Evolutionary conservation across 2,888 invertebrate species (phyloP), one percentile per base, ranked within the genome.

Genomic region (Cybosia mesomella): DNA sequence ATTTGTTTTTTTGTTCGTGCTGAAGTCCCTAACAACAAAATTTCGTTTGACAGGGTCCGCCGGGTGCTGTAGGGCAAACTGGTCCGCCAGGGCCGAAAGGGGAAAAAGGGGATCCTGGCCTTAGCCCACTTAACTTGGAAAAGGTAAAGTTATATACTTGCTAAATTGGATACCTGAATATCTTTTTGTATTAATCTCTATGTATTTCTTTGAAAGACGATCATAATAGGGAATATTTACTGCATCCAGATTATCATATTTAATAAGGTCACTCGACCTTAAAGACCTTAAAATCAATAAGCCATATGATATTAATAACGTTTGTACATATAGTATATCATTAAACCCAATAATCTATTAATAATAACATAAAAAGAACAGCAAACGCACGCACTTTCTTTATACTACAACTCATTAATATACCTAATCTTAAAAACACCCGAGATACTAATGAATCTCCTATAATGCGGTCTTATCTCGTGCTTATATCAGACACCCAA

Each of bases 41-140:
- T 73, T 4, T 4, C 22, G 13, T 72, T 59, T 72, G 39, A 65
- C 78, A 94, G 98, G 98, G 98, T 74, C 96, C 97, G 67, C 96
- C 97, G 63, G 97, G 97, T 62, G 93, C 94, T 59, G 91, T 96
- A 22, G 97, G 97, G 70, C 92, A 96, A 83, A 96, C 96, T 55
- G 97, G 98, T 64, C 89, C 89, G 22, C 91, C 85, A 71, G 95
- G 95, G 34, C 88, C 94, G 60, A 97, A 97, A 90, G 97, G 97
- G 74, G 96, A 96, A 78, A 97, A 97, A 87, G 97, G 97, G 57
- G 97, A 97, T 78, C 89, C 96, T 61, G 93, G 92, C 64, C 79
- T 94, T 60, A 85, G 85, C 75, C 83, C 89, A 68, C 83, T 89
- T 72, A 88, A 92, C 79, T 84, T 93, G 71, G 92, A 92, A 80